Percentiles rank a stretch among this genome's conserved stretches.
phyloP scores from a whole-genome alignment of 2,797 vertebrate species.

The Fundulus diaphanus region DNA sequence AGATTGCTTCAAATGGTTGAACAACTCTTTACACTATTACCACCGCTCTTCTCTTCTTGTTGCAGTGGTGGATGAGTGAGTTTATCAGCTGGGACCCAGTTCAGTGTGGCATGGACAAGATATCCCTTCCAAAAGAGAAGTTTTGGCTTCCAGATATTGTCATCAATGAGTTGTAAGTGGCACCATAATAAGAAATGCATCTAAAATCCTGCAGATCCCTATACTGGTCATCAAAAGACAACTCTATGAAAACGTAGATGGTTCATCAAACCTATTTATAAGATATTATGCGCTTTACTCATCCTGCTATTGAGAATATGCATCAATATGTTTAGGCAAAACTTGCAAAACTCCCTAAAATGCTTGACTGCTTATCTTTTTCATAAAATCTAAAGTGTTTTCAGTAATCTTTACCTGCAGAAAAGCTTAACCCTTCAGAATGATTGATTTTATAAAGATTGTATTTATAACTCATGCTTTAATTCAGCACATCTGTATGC shows the following conservation, averaged over 20 bases:
- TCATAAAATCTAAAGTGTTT: not conserved
- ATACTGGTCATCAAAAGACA: not conserved
- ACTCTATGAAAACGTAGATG: not conserved
- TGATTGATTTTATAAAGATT: not conserved
- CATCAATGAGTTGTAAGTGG: slow-evolving; percentile 82
- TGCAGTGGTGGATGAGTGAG: slow-evolving; percentile 79
- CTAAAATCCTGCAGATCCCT: not conserved
- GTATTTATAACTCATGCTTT: not conserved
- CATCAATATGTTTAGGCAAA: not conserved
- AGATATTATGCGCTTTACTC: not conserved
- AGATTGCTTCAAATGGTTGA: too few relatives aligned
- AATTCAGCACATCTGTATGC: not conserved
- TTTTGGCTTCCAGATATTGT: slow-evolving; percentile 78
- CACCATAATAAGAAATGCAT: not conserved
- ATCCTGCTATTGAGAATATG: not conserved
- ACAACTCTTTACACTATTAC: too few relatives aligned
- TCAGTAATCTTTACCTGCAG: not conserved
- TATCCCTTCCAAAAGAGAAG: slow-evolving; percentile 70
- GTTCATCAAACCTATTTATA: not conserved
- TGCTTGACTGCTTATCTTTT: not conserved
- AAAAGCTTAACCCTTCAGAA: not conserved
- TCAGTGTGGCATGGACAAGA: slow-evolving; percentile 69
- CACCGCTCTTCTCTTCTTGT: slow-evolving; percentile 15
- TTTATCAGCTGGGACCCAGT: slow-evolving; percentile 75
- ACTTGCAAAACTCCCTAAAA: not conserved